Conservation (phyloP, 2,113 vertebrate species). For the Pimephales promelas region DNA sequence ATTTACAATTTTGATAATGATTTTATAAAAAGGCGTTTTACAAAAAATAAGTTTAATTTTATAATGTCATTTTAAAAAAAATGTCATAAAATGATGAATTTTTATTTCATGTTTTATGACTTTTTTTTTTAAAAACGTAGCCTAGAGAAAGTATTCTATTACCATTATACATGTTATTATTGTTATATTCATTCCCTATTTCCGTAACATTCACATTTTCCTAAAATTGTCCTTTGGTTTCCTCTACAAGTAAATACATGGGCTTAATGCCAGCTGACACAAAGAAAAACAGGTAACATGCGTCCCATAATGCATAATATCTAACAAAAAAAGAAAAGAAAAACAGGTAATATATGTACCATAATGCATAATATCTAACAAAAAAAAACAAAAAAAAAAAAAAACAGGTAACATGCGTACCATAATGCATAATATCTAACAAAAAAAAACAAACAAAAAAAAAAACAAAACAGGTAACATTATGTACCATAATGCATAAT, state of each 20-base stretch:
- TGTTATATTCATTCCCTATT: not conserved
- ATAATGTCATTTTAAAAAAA: no score
- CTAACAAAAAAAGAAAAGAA: not conserved
- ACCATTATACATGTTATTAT: not conserved
- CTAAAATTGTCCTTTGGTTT: not conserved
- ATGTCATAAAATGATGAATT: not conserved
- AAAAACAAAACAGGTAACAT: no score
- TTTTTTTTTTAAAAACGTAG: not conserved
- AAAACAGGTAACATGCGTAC: no score
- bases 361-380: not conserved
- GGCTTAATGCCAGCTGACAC: not conserved
- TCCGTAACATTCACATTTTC: not conserved
- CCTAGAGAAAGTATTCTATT: not conserved
- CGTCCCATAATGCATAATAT: not conserved
- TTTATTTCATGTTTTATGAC: not conserved
- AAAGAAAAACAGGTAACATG: not conserved
- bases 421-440: not conserved
- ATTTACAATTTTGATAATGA: not conserved
- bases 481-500: no score
- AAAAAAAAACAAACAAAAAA: no score
- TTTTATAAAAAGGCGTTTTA: not conserved
- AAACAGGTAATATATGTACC: no score
- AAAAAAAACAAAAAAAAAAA: no score
- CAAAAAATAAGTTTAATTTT: no score
- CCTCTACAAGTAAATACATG: conserved; percentile 5